Evolutionary conservation across 2,888 invertebrate genomes (phyloP), one percentile per base, ranked within the genome.

Genomic region (Oxycera nigricornis): DNA sequence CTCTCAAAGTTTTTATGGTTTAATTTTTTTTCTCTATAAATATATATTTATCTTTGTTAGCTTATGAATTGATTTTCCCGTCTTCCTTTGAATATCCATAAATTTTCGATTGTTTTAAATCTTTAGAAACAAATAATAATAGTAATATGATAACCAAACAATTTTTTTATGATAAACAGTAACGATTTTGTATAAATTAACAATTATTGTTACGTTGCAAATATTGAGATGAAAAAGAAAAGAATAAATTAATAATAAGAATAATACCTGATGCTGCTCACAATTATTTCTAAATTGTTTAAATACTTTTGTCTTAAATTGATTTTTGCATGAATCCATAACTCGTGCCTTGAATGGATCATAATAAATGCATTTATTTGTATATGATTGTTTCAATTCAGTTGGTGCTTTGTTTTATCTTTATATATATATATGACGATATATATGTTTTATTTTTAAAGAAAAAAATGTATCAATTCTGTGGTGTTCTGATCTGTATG

Each of bases 241-340:
- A n/a, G n/a, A 72, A 35, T 59, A 74, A 74, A 74, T 74, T 61
- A 74, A 74, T 74, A 74, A 74, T 74, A 70, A 73, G 70, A 70
- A 74, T 77, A 77, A 77, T 77, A 77, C 77, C 77, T 77, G 75
- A 77, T 73, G 75, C 74, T 75, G 77, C 72, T 74, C 75, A 52
- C 46, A 46, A 68, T 74, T 68, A 59, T 73, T 73, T 73, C 59
- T 59, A 72, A 72, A 59, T 22, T 46, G 39, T 72, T 72, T 72
- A 39, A 72, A 57, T 39, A 72, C 30, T 41, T 74, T 76, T 68
- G 39, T 61, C 75, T 73, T 55, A 70, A 61, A 70, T 76, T 70
- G 72, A 57, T 62, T 73, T 46, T 24, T 28, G 65, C 30, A 59
- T 65, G 73, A 72, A 73, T 76, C 73, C 72, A 70, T 75, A 57